A percentile compares a stretch with the other conserved stretches of the same genome.
Evolutionary conservation across 2,888 invertebrate genomes (phyloP).

Genomic region (Apodemia hepburni): DNA sequence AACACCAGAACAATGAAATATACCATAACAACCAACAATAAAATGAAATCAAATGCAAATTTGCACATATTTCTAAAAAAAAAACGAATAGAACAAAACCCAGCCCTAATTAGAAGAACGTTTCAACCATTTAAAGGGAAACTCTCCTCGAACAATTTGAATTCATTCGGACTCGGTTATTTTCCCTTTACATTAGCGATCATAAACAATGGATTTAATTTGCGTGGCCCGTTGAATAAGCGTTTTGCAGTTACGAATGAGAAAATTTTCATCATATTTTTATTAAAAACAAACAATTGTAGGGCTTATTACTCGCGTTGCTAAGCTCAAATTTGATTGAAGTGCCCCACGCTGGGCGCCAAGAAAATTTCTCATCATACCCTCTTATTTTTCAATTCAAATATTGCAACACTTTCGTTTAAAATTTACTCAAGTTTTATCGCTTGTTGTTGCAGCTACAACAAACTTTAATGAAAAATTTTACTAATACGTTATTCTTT

Average conservation of each 20-base stretch:
- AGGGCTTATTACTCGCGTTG: neutral
- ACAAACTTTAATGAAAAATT: neutral
- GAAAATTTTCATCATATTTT: conserved; percentile 7
- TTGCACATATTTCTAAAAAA: neutral
- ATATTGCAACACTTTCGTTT: conserved; percentile 6
- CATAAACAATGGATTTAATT: conserved; percentile 23
- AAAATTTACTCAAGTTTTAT: conserved; percentile 14
- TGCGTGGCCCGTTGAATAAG: conserved; percentile 18
- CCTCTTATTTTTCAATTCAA: conserved; percentile 15
- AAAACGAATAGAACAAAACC: neutral
- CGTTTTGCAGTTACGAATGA: conserved; percentile 12
- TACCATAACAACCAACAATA: neutral
- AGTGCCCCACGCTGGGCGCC: neutral
- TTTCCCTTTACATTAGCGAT: conserved; percentile 21
- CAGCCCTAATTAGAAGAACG: conserved; percentile 2
- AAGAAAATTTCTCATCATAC: conserved; percentile 4
- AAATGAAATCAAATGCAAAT: neutral
- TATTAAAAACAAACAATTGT: conserved; percentile 1
- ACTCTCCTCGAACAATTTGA: conserved; percentile 5
- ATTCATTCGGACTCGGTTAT: conserved; percentile 14
- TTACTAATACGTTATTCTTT: neutral
- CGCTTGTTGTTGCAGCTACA: conserved; percentile 9
- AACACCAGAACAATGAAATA: neutral
- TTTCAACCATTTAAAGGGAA: conserved; percentile 8
- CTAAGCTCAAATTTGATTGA: neutral